These are phyloP conservation scores for Helostoma temminkii DNA, from an alignment of 2,797 vertebrate genomes.

Conservation along the genomic window DNA sequence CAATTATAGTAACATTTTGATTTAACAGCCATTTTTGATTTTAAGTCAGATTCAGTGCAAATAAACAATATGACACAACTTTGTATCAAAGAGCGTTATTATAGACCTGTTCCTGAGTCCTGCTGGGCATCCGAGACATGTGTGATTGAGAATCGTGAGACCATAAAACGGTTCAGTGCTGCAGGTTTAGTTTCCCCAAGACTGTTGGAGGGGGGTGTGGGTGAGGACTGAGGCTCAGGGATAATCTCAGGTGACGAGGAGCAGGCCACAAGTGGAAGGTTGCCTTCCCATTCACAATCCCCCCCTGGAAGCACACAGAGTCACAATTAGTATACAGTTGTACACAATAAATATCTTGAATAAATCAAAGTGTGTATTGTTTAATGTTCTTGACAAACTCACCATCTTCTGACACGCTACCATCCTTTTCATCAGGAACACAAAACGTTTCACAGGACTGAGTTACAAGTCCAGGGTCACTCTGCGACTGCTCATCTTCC, in stretches of 20 bases:
- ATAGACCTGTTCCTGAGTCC: constrained; percentile 86
- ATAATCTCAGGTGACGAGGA: constrained; percentile 68
- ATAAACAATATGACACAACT: neutral
- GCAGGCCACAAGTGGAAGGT: constrained; percentile 75
- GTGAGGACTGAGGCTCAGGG: constrained; percentile 43
- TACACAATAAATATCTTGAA: neutral
- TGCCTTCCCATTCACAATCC: constrained; percentile 82
- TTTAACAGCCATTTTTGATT: no score
- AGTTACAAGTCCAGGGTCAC: constrained; percentile 56
- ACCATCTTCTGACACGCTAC: constrained; percentile 82
- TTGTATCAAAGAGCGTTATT: neutral
- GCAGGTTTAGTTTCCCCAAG: constrained; percentile 80
- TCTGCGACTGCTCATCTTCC: constrained; percentile 34
- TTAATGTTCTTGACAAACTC: constrained; percentile 45
- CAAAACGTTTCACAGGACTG: constrained; percentile 53
- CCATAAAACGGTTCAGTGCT: constrained; percentile 90
- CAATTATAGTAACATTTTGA: no score
- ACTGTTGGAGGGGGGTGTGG: constrained; percentile 54
- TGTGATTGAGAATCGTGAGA: constrained; percentile 97
- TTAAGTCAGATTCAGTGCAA: neutral
- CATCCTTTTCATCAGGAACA: constrained; percentile 66
- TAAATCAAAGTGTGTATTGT: neutral
- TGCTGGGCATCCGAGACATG: constrained; percentile 91
- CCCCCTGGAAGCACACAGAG: constrained; percentile 75
- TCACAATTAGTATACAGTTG: neutral